A percentile compares a stretch with the other conserved stretches of the same genome.
These are phyloP conservation scores for Zootermopsis nevadensis DNA, from an alignment of 2,888 invertebrate species.

Conservation along the genomic window DNA sequence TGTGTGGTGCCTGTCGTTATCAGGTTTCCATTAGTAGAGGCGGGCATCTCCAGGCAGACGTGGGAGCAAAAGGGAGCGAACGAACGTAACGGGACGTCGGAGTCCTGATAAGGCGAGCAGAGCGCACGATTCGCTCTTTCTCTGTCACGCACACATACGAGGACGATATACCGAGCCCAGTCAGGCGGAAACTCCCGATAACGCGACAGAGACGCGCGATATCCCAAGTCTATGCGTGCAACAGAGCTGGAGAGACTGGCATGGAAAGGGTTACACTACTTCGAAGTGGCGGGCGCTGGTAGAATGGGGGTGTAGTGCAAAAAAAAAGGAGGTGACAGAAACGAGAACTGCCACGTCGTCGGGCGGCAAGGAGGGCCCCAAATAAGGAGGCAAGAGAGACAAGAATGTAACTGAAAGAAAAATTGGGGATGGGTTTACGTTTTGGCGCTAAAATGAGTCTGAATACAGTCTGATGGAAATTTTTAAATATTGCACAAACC, in stretches of 20 bases:
- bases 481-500: not conserved
- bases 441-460: constrained; percentile 5
- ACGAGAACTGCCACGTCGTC: constrained; percentile 12
- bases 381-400: constrained; percentile 32
- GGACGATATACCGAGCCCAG: constrained; percentile 38
- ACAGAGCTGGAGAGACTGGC: not conserved
- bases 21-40: constrained; percentile 50
- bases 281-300: not conserved
- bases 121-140: not conserved
- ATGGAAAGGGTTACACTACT: not conserved
- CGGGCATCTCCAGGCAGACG: constrained; percentile 19
- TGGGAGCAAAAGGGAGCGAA: too few species aligned
- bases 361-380: not conserved
- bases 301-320: not conserved
- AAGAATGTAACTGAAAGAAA: constrained; percentile 17
- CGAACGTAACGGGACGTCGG: not conserved
- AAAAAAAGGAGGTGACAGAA: constrained; percentile 15
- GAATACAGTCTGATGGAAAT: not conserved
- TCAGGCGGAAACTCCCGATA: constrained; percentile 51
- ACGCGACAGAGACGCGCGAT: constrained; percentile 15
- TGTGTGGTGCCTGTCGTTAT: constrained; percentile 44
- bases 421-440: not conserved
- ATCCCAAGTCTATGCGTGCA: not conserved
- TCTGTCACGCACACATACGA: constrained; percentile 29
- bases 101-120: constrained; percentile 35